These are phyloP conservation scores for Sycophila sp. DNA, from an alignment of 1,140 invertebrate genomes.

Conservation along the genomic window DNA sequence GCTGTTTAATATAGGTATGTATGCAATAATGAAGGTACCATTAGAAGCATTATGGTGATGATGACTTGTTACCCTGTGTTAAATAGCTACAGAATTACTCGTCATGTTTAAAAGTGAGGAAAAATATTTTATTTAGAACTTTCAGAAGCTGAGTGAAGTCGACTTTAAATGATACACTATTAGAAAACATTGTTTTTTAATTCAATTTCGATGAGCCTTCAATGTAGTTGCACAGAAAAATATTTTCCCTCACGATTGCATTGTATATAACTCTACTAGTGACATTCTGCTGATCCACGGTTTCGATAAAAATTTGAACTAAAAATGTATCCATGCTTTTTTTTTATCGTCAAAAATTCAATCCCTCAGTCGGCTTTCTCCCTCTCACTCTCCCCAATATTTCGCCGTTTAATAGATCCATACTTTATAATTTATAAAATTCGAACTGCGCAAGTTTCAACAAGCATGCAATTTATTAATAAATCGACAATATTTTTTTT, in stretches of 20 bases:
- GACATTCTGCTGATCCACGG: neutral
- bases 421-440: constrained; percentile 29
- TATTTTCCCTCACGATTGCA: constrained; percentile 15
- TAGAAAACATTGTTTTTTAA: neutral
- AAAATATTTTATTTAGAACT: constrained; percentile 32
- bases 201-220: too few relatives aligned
- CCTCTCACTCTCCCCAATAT: neutral
- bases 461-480: constrained; percentile 28
- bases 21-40: constrained; percentile 43
- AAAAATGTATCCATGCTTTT: too few relatives aligned
- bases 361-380: neutral
- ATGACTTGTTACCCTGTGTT: constrained; percentile 62
- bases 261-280: neutral
- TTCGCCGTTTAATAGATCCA: constrained; percentile 10
- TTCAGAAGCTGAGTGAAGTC: too few relatives aligned
- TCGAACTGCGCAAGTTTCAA: constrained; percentile 31
- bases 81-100: constrained; percentile 51
- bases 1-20: constrained; percentile 28
- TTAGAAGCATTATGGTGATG: constrained; percentile 55
- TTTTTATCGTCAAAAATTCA: neutral
- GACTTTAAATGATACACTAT: too few relatives aligned
- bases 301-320: neutral
- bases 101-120: constrained; percentile 27
- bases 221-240: too few relatives aligned
- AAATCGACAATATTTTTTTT: constrained; percentile 9